Conservation (phyloP, 2,797 vertebrate genomes). For the Chromis chromis region DNA sequence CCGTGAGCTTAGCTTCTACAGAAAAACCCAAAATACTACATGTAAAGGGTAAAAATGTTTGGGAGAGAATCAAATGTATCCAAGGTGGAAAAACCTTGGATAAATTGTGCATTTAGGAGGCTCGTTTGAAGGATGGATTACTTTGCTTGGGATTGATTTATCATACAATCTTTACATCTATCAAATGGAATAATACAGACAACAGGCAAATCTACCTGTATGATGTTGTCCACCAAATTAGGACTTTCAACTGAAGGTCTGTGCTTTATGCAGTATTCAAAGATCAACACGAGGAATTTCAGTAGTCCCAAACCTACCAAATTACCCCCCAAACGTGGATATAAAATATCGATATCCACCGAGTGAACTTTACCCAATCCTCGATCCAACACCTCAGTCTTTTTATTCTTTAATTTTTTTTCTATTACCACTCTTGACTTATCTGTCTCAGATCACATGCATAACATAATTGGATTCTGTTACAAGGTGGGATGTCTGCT, state of each 20-base stretch:
- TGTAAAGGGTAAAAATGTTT: background rate
- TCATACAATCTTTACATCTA: slow-evolving; percentile 3
- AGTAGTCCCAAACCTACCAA: slow-evolving; percentile 21
- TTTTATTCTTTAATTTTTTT: slow-evolving; percentile 19
- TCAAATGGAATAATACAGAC: slow-evolving; percentile 4
- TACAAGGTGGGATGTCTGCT: background rate
- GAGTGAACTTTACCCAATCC: slow-evolving; percentile 13
- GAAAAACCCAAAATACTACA: slow-evolving; percentile 10
- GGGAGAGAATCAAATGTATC: background rate
- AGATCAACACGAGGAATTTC: slow-evolving; percentile 25
- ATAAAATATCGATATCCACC: slow-evolving; percentile 45
- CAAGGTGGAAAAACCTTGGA: background rate
- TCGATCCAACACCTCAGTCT: slow-evolving; percentile 27
- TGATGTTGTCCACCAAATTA: background rate
- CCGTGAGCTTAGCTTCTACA: slow-evolving; percentile 17
- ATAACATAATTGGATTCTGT: slow-evolving; percentile 24
- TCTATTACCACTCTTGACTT: slow-evolving; percentile 9
- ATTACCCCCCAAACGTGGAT: slow-evolving; percentile 14
- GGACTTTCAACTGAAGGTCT: slow-evolving; percentile 16
- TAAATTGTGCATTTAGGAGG: slow-evolving; percentile 1
- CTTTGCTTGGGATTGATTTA: background rate
- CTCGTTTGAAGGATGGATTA: slow-evolving; percentile 4
- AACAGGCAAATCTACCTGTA: slow-evolving; percentile 6
- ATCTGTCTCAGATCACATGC: slow-evolving; percentile 16
- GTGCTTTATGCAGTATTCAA: background rate